Evolutionary conservation across 2,888 invertebrate species (phyloP).

Genomic region (Poecilus cupreus): DNA sequence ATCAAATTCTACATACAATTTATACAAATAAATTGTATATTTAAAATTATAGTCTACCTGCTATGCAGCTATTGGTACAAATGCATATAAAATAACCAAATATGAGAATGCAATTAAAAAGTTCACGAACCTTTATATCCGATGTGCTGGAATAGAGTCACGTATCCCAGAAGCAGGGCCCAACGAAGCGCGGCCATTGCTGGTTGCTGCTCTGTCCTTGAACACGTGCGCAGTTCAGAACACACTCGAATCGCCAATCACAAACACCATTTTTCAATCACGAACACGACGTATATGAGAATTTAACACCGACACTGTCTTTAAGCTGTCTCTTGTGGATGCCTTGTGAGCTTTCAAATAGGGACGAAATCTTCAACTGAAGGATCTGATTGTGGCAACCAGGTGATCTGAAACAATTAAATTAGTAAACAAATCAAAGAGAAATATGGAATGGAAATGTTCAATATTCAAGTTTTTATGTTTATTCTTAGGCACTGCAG

Average conservation of each 20-base stretch:
- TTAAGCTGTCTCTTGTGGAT: background rate
- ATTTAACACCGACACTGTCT: conserved; percentile 29
- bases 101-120: too few relatives aligned
- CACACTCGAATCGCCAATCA: conserved; percentile 37
- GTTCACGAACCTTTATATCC: conserved; percentile 48
- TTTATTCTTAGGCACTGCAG: too few relatives aligned
- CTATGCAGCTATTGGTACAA: too few relatives aligned
- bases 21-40: too few relatives aligned
- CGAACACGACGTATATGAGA: background rate
- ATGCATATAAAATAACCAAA: too few relatives aligned
- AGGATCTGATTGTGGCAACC: background rate
- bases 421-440: too few relatives aligned
- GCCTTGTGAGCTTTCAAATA: background rate
- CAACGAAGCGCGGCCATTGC: conserved; percentile 44
- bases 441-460: too few relatives aligned
- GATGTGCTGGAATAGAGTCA: conserved; percentile 37
- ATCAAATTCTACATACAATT: too few relatives aligned
- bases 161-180: conserved; percentile 40
- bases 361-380: background rate
- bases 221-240: conserved; percentile 45
- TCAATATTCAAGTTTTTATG: too few relatives aligned
- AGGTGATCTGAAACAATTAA: background rate
- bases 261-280: conserved; percentile 47
- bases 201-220: conserved; percentile 35
- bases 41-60: too few relatives aligned